Percentiles rank a stretch among this genome's conserved stretches.
phyloP scores from a whole-genome alignment of 1,140 invertebrate genomes.

The Coboldia fuscipes region DNA sequence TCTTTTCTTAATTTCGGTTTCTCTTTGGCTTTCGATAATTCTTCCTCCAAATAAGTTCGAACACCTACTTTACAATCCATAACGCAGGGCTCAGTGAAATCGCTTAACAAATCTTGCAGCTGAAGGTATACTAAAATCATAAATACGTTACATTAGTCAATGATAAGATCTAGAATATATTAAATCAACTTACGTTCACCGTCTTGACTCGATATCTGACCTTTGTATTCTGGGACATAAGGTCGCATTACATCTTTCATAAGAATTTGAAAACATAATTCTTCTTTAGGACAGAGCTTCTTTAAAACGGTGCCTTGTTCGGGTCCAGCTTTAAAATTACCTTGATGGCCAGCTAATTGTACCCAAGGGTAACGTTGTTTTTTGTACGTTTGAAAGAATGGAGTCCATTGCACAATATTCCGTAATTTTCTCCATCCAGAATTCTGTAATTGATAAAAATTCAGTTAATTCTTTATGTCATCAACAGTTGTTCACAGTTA shows the following conservation, averaged over 20 bases:
- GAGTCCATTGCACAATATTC: constrained; percentile 87
- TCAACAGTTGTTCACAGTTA: too few species aligned
- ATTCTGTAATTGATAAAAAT: constrained; percentile 37
- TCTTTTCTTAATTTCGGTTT: constrained; percentile 86
- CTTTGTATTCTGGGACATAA: constrained; percentile 82
- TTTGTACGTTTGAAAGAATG: constrained; percentile 91
- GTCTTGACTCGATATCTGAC: constrained; percentile 54
- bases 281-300: constrained; percentile 75
- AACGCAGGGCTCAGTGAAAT: constrained; percentile 76
- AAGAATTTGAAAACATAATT: constrained; percentile 61
- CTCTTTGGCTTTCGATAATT: constrained; percentile 81
- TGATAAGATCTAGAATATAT: background rate
- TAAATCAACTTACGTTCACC: constrained; percentile 54
- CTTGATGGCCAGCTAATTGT: constrained; percentile 79
- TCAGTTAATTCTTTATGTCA: background rate
- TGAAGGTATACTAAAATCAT: constrained; percentile 44
- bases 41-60: constrained; percentile 84
- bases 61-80: constrained; percentile 96
- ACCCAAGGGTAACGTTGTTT: constrained; percentile 92
- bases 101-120: constrained; percentile 76
- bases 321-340: constrained; percentile 83
- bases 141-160: background rate
- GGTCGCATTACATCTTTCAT: constrained; percentile 73
- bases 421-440: constrained; percentile 83
- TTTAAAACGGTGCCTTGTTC: constrained; percentile 85